Conservation (phyloP, 2,888 invertebrate genomes). For the Himalopsyche tibetana region DNA sequence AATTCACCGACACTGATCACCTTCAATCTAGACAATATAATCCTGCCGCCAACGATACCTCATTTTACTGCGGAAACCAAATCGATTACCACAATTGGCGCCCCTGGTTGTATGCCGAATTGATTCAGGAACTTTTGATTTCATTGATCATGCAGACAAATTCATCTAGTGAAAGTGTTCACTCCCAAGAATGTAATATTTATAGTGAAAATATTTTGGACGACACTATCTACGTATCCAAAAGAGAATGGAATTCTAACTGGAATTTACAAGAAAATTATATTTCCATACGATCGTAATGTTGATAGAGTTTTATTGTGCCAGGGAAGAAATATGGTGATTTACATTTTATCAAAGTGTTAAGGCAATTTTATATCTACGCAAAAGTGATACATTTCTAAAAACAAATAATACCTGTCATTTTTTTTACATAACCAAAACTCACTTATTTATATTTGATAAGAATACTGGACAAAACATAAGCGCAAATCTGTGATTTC, state of each 20-base stretch:
- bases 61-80: constrained; percentile 5
- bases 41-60: constrained; percentile 5
- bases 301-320: not conserved
- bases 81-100: constrained; percentile 28
- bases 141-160: not conserved
- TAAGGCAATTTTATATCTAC: too few relatives aligned
- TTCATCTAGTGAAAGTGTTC: not conserved
- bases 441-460: too few relatives aligned
- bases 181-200: not conserved
- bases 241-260: constrained; percentile 23
- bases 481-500: too few relatives aligned
- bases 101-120: constrained; percentile 36
- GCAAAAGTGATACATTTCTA: too few relatives aligned
- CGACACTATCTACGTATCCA: not conserved
- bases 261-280: constrained; percentile 36
- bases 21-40: not conserved
- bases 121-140: constrained; percentile 17
- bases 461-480: too few relatives aligned
- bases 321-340: not conserved
- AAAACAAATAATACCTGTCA: too few relatives aligned
- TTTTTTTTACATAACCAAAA: too few relatives aligned
- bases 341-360: not conserved
- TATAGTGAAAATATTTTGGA: not conserved
- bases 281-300: constrained; percentile 29
- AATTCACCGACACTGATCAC: not conserved